These are phyloP conservation scores for Temnopleurus reevesii DNA, from an alignment of 53 echinoderm and acorn worm genomes.

Conservation along the genomic window DNA sequence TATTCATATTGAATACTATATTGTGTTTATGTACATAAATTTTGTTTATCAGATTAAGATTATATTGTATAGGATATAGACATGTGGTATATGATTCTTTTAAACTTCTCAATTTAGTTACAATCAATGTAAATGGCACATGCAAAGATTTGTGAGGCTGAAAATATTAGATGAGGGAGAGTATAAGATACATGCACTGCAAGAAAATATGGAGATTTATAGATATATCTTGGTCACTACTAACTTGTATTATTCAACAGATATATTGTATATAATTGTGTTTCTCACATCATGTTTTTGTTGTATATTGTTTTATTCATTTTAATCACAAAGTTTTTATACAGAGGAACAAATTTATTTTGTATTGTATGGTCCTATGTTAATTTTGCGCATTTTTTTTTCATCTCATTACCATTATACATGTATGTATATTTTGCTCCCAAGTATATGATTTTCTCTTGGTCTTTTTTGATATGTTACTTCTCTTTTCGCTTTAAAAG, in stretches of 20 bases:
- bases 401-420: background rate
- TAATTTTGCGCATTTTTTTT: background rate
- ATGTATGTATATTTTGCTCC: conserved; percentile 31
- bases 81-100: background rate
- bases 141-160: background rate
- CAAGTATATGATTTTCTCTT: conserved; percentile 16
- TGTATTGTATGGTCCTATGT: background rate
- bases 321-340: background rate
- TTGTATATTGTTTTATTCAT: background rate
- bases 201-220: background rate
- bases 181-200: background rate
- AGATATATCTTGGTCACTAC: background rate
- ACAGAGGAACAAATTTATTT: background rate
- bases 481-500: conserved; percentile 26
- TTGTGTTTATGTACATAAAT: no score
- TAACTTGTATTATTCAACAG: background rate
- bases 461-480: background rate
- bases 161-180: background rate
- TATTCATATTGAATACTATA: no score
- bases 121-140: background rate
- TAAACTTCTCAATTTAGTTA: background rate
- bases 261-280: background rate
- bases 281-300: background rate
- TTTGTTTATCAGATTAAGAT: no score
- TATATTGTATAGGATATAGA: background rate